These are phyloP conservation scores for Misgurnus mizolepis DNA, from an alignment of 2,113 vertebrate genomes.

Conservation along the genomic window DNA sequence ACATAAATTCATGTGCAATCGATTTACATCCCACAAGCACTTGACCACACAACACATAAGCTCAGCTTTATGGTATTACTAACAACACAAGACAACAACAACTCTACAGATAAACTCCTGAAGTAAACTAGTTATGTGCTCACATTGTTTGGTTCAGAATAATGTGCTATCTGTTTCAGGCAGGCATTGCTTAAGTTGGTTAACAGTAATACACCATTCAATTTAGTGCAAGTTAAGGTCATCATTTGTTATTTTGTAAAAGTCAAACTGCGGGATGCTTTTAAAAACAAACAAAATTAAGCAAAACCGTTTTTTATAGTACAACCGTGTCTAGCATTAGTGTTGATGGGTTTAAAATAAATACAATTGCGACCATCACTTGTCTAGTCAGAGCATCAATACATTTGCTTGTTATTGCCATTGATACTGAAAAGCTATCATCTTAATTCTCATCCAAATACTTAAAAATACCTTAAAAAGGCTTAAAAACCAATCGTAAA, in stretches of 20 bases:
- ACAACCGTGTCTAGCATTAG: not conserved
- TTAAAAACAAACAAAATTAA: too few relatives aligned
- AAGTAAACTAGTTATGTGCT: constrained; percentile 51
- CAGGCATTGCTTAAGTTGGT: constrained; percentile 40
- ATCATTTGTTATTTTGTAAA: constrained; percentile 16
- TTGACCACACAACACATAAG: constrained; percentile 45
- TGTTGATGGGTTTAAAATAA: not conserved
- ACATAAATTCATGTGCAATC: constrained; percentile 47
- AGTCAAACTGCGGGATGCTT: not conserved
- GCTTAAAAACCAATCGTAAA: too few relatives aligned
- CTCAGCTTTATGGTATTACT: constrained; percentile 53
- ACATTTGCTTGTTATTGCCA: constrained; percentile 8
- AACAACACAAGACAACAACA: constrained; percentile 49
- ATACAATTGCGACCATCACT: not conserved
- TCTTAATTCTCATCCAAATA: constrained; percentile 2
- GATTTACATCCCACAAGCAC: constrained; percentile 60
- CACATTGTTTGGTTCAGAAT: constrained; percentile 47
- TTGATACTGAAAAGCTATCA: not conserved
- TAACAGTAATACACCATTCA: constrained; percentile 40
- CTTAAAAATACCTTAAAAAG: constrained; percentile 30
- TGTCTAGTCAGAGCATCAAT: constrained; percentile 3
- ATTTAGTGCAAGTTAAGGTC: constrained; percentile 44
- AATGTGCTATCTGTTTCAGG: constrained; percentile 47
- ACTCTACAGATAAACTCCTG: constrained; percentile 21
- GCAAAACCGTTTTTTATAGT: too few relatives aligned